Base-by-base conservation (phyloP, 2,888 invertebrate species). In the Hypercompe scribonia region DNA sequence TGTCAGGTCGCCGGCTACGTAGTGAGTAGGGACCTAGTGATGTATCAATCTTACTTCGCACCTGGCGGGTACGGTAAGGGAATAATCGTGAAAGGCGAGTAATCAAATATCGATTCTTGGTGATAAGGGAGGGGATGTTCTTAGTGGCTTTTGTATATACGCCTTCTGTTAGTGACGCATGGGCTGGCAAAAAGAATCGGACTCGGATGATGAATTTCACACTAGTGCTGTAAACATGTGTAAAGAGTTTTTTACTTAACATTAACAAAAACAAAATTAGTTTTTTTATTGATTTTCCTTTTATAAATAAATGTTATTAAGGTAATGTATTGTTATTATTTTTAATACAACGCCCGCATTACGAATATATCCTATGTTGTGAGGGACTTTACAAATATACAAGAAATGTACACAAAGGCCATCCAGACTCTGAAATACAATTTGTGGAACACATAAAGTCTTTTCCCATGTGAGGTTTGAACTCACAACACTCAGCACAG, bases 1-100 rank as follows among this genome's bases (percentile, higher is more conserved):
- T 92, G 94, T 94, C 94, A 91, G 89, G 90, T 87, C 85, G 82
- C 80, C 82, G 86, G 83, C 70, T 21, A 67, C 61, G 84, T 34
- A 1, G 54, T 33, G 65, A 31, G 36, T 63, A 68, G 58, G 69
- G 69, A 34, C 13, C 69, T 67, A 66, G 73, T 67, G 66, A 73
- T 89, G 88, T 91, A 95, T 95, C 95, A 93, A 94, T 95, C 95
- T 94, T 93, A 85, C 88, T 90, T 87, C 66, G 66, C 70, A 73
- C 89, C 90, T 90, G 82, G 90, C 92, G 93, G 93, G 92, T 86
- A 77, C 76, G 82, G 81, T 68, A 66, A 71, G 70, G 75, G 50
- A 73, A 75, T 74, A 73, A 73, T 72, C 75, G 73, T 66, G 70
- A 71, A 71, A 79, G 78, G 83, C 79, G 74, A 72, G 76, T 73